Evolutionary conservation across 1,140 invertebrate genomes (phyloP).

Genomic region (Platyura marginata): DNA sequence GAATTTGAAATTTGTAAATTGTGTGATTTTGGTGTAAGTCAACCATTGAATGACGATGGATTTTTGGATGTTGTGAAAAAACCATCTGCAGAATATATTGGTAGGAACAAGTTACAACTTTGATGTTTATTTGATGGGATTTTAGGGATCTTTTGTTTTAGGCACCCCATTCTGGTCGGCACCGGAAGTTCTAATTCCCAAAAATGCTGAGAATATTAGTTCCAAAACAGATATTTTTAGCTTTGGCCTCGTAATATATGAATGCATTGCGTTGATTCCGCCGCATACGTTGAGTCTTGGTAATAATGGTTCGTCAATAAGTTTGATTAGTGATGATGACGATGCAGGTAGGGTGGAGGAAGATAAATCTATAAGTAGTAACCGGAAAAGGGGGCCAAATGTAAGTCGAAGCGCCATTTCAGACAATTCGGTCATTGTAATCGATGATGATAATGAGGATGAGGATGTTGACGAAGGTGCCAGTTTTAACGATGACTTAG

Average conservation of each 20-base stretch:
- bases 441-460: neutral
- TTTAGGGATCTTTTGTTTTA: too few species aligned
- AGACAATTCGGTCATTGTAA: neutral
- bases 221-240: conserved; percentile 64
- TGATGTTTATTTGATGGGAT: conserved; percentile 3
- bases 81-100: conserved; percentile 28
- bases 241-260: conserved; percentile 58
- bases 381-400: neutral
- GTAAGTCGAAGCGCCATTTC: neutral
- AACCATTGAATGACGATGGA: conserved; percentile 46
- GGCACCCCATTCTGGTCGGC: conserved; percentile 62
- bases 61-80: conserved; percentile 32
- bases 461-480: neutral
- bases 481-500: conserved; percentile 1
- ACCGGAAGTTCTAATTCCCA: conserved; percentile 45
- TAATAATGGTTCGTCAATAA: too few species aligned
- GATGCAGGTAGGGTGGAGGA: conserved; percentile 13
- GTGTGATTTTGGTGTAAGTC: conserved; percentile 69
- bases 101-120: too few species aligned
- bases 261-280: conserved; percentile 52
- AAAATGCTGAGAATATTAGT: conserved; percentile 33
- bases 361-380: neutral
- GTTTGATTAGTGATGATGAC: conserved; percentile 20
- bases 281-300: conserved; percentile 38
- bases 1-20: conserved; percentile 58